Evolutionary conservation across 2,888 invertebrate genomes (phyloP), one percentile per base, ranked within the genome.

Genomic region (Aphodius granarius): DNA sequence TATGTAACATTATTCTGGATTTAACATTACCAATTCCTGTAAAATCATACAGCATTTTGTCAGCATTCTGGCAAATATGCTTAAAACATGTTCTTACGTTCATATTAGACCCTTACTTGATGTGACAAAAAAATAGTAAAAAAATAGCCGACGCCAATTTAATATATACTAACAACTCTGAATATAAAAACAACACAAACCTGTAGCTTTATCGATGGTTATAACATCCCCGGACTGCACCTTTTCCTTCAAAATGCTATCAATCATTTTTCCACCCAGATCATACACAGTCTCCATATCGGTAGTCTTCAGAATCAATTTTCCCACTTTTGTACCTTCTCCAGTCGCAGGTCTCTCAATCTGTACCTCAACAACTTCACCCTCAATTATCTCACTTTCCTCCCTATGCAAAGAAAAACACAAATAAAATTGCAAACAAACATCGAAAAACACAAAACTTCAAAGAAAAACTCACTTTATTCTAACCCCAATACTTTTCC

Each of bases 241-340:
- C 89, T 98, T 98, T 84, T 99, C 98, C 83, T 98, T 98, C 82
- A 97, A 93, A 75, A 98, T 91, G 73, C 96, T 95, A 86, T 99
- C 98, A 74, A 99, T 98, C 94, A 99, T 98, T 89, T 99, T 99
- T 72, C 95, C 94, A 1, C 99, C 99, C 85, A 99, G 90, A 86
- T 99, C 99, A 85, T 99, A 99, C 79, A 98, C 95, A 0, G 99
- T 99, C 88, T 99, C 99, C 99, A 99, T 99, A 87, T 99, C 99
- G 0, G 98, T 99, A 0, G 99, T 99, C 89, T 99, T 99, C 68
- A 99, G 89, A 0, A 98, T 99, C 62, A 99, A 89, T 83, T 99
- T 96, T 0, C 98, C 98, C 66, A 97, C 93, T 86, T 96, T 92
- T 0, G 95, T 94, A 0, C 95, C 95, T 15, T 94, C 92, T 19